A percentile compares a stretch with the other conserved stretches of the same genome.
These are phyloP conservation scores for Paramormyrops hopkinsi DNA, from an alignment of 2,797 vertebrate species.

Conservation along the genomic window DNA sequence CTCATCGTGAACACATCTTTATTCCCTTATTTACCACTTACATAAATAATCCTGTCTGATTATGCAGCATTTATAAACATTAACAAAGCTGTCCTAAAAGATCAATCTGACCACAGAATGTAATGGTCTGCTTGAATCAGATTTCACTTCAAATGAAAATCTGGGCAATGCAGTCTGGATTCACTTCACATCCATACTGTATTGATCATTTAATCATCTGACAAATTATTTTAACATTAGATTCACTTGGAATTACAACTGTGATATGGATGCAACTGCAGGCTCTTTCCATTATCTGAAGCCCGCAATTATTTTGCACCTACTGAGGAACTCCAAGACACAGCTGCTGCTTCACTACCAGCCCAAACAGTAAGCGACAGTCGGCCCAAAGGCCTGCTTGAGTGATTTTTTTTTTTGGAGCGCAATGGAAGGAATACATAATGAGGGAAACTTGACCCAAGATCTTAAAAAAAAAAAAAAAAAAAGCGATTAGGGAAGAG, in stretches of 20 bases:
- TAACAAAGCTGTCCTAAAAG: conserved; percentile 1
- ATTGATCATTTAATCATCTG: conserved; percentile 10
- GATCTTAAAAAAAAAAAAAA: neutral
- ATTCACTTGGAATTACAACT: neutral
- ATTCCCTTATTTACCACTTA: conserved; percentile 28
- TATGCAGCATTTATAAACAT: neutral
- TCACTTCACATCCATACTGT: neutral
- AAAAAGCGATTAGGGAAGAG: neutral
- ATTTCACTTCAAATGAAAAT: conserved; percentile 5
- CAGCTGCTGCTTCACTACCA: neutral
- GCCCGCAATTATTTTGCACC: neutral
- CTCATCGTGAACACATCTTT: conserved; percentile 14
- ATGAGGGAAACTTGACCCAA: neutral
- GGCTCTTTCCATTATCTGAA: conserved; percentile 3
- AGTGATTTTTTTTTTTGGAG: neutral
- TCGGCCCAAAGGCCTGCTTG: neutral
- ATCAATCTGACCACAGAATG: neutral
- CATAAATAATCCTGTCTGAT: conserved; percentile 1
- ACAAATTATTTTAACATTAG: conserved; percentile 8
- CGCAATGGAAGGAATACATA: neutral
- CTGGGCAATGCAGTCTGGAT: neutral
- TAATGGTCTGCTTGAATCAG: conserved; percentile 7
- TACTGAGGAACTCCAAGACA: neutral
- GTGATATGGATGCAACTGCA: neutral
- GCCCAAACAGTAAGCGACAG: neutral